phyloP scores from a whole-genome alignment of 2,113 vertebrate species.

The Cacatua alba region DNA sequence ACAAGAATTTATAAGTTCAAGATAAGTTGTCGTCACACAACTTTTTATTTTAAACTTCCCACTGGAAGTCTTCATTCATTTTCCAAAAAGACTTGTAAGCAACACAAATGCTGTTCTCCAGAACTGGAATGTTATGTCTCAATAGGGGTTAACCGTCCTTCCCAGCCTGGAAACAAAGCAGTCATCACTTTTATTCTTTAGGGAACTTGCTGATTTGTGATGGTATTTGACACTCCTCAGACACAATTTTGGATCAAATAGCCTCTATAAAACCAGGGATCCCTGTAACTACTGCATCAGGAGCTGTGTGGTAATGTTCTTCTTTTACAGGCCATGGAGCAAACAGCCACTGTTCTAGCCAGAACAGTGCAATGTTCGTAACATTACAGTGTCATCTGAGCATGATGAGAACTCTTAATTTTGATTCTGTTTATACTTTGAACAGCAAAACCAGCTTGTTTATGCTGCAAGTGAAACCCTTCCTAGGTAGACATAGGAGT shows the following conservation, averaged over 20 bases:
- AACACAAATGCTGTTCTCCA: background rate
- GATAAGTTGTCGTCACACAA: background rate
- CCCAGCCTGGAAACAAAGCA: background rate
- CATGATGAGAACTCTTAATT: background rate
- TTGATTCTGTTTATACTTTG: background rate
- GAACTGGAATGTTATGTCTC: background rate
- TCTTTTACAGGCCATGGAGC: background rate
- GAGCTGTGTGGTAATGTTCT: background rate
- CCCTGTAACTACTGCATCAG: background rate
- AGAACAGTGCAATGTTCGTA: background rate
- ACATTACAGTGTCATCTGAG: background rate
- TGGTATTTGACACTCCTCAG: background rate
- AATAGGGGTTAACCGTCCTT: background rate
- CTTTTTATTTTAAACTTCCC: background rate
- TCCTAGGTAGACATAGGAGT: background rate
- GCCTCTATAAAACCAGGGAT: background rate
- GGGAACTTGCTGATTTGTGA: background rate
- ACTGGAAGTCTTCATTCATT: background rate
- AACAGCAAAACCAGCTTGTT: background rate
- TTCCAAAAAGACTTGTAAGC: background rate
- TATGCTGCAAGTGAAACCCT: background rate
- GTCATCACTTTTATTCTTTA: background rate
- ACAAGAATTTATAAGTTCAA: background rate
- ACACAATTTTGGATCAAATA: background rate
- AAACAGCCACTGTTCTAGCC: background rate